Evolutionary conservation across 2,888 invertebrate species (phyloP).

Genomic region (Cephus pygmeus): DNA sequence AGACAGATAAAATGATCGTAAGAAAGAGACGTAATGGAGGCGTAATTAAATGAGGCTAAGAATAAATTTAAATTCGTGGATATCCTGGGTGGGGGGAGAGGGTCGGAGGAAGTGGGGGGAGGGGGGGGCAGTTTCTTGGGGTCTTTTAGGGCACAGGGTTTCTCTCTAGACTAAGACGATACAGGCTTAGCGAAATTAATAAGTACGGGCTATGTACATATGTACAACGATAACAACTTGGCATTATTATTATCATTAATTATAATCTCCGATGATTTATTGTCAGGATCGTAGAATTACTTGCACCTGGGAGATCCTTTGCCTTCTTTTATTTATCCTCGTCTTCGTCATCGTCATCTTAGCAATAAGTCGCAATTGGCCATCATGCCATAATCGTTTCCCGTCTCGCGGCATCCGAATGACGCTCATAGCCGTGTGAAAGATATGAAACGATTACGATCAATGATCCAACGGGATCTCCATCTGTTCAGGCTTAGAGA

Average conservation of each 20-base stretch:
- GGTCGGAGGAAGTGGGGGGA: not conserved
- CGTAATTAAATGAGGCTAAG: constrained; percentile 2
- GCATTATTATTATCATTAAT: constrained; percentile 51
- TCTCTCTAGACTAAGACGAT: constrained; percentile 22
- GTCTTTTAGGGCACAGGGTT: too few species aligned
- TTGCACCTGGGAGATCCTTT: too few species aligned
- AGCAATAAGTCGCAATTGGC: not conserved
- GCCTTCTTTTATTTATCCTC: not conserved
- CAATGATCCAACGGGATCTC: constrained; percentile 1
- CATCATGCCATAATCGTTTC: too few species aligned
- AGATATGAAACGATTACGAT: too few species aligned
- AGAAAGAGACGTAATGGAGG: constrained; percentile 24
- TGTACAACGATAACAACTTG: constrained; percentile 62
- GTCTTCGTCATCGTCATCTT: not conserved
- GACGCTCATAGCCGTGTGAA: too few species aligned
- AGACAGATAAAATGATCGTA: constrained; percentile 25
- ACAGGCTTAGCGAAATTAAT: constrained; percentile 63
- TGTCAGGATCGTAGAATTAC: not conserved
- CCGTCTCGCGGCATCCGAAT: too few species aligned
- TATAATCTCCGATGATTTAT: not conserved
- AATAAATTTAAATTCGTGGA: too few species aligned
- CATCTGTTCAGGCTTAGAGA: not conserved
- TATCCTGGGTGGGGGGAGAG: too few species aligned
- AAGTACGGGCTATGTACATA: constrained; percentile 66
- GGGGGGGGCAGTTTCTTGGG: not conserved